Conservation (phyloP, 2,797 vertebrate species). For the Capromys pilorides region DNA sequence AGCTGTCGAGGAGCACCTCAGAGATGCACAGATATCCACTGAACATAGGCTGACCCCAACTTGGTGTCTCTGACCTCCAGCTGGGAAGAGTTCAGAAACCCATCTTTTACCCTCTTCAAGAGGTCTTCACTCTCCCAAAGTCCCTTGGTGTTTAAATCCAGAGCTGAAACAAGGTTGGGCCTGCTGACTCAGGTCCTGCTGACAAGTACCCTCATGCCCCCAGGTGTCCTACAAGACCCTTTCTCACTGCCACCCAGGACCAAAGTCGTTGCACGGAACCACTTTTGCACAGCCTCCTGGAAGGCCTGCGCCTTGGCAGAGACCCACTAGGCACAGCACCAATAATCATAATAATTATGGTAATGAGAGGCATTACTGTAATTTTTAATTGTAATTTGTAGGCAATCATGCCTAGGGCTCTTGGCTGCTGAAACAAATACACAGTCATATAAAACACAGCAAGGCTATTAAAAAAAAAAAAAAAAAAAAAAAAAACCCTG, state of each 20-base stretch:
- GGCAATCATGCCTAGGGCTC: conserved; percentile 61
- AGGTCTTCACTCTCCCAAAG: neutral
- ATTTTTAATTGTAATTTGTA: conserved; percentile 75
- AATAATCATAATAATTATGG: conserved; percentile 58
- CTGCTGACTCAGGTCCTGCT: neutral
- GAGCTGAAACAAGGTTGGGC: neutral
- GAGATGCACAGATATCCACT: neutral
- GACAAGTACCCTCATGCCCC: too few relatives aligned
- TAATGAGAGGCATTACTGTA: conserved; percentile 66
- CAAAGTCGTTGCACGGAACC: neutral
- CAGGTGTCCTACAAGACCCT: neutral
- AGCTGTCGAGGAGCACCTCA: neutral
- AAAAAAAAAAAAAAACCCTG: neutral
- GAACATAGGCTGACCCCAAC: neutral
- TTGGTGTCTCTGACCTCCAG: neutral
- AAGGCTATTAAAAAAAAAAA: conserved; percentile 34
- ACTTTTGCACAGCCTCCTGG: neutral
- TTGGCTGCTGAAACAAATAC: conserved; percentile 67
- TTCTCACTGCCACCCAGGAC: neutral
- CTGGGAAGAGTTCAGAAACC: neutral
- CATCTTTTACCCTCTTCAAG: neutral
- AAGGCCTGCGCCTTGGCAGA: conserved; percentile 29
- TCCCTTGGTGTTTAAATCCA: neutral
- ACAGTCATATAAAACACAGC: conserved; percentile 65
- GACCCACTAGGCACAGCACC: conserved; percentile 39